Percentiles rank a stretch among this genome's conserved stretches.
Conservation (phyloP, 2,888 invertebrate species). For the Apotomis betuletana region DNA sequence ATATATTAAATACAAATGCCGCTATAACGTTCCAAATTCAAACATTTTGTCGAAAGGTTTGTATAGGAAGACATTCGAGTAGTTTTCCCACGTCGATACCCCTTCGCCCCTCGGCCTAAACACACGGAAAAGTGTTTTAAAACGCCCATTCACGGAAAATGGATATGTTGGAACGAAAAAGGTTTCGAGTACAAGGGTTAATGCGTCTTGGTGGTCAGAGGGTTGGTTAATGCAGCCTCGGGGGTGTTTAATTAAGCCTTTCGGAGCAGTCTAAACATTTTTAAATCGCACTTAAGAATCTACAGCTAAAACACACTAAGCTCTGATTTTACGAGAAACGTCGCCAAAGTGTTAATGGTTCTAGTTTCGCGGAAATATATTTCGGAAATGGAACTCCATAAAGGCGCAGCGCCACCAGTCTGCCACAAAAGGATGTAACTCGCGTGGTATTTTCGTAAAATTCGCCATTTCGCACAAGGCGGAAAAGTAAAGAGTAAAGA, state of each 20-base stretch:
- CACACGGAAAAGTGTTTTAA: constrained; percentile 72
- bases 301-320: constrained; percentile 16
- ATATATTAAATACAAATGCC: constrained; percentile 32
- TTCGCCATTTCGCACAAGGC: neutral
- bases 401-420: constrained; percentile 22
- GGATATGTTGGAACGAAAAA: constrained; percentile 56
- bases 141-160: constrained; percentile 60
- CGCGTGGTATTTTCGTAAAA: constrained; percentile 1
- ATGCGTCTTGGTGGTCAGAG: constrained; percentile 47
- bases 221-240: constrained; percentile 32
- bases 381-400: constrained; percentile 34
- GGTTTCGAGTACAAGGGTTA: constrained; percentile 49
- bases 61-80: constrained; percentile 44
- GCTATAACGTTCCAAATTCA: constrained; percentile 35
- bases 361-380: constrained; percentile 35
- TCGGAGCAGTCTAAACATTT: constrained; percentile 19
- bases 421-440: constrained; percentile 7
- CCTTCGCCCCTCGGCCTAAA: constrained; percentile 56
- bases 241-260: constrained; percentile 29
- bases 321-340: constrained; percentile 2
- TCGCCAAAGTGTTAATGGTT: constrained; percentile 17
- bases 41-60: constrained; percentile 33
- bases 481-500: constrained; percentile 44
- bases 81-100: constrained; percentile 45
- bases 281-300: constrained; percentile 9